A percentile compares a stretch with the other conserved stretches of the same genome.
phyloP scores from a whole-genome alignment of 2,113 vertebrate genomes.

The Centropus unirufus region DNA sequence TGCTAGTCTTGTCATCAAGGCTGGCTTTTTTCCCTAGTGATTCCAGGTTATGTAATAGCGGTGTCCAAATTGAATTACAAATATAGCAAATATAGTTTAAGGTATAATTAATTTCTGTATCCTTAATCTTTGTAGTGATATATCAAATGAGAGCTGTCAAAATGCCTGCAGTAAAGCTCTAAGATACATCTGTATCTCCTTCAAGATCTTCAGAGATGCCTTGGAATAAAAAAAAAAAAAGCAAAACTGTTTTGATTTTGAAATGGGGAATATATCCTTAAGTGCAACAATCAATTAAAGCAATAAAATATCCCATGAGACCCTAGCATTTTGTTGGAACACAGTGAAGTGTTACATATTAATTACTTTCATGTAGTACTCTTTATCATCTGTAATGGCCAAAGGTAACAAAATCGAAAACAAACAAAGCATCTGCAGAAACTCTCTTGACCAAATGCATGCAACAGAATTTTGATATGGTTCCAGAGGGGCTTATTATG shows the following conservation, averaged over 20 bases:
- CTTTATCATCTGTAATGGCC: neutral
- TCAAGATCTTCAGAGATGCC: neutral
- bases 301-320: neutral
- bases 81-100: neutral
- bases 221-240: neutral
- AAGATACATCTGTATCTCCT: neutral
- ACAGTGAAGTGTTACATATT: neutral
- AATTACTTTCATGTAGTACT: neutral
- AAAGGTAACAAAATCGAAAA: constrained; percentile 10
- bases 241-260: neutral
- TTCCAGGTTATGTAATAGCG: neutral
- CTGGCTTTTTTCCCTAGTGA: neutral
- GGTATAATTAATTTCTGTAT: neutral
- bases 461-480: neutral
- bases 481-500: neutral
- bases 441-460: neutral
- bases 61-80: neutral
- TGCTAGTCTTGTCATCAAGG: neutral
- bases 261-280: neutral
- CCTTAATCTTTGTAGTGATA: neutral
- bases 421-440: neutral
- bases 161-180: neutral
- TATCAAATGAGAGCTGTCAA: neutral
- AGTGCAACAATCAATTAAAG: neutral
- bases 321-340: neutral